Evolutionary conservation across 2,888 invertebrate species (phyloP).

Genomic region (Lordiphosa andalusiaca): DNA sequence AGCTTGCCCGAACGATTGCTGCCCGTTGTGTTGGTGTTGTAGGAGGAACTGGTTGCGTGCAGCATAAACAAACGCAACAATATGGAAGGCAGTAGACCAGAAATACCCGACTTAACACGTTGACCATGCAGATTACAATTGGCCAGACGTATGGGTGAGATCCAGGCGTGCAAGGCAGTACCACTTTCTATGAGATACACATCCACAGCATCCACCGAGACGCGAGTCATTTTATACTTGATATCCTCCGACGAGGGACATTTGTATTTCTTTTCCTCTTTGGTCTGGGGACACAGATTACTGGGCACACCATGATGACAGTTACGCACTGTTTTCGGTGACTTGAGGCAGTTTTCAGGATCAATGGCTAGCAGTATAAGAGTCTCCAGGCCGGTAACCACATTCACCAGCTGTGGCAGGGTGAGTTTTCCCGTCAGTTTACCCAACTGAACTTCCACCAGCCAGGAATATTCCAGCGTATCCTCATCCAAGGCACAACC

Average conservation of each 20-base stretch:
- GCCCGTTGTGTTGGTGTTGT: slow-evolving; percentile 85
- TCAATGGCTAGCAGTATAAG: slow-evolving; percentile 91
- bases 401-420: slow-evolving; percentile 92
- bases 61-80: slow-evolving; percentile 85
- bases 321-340: slow-evolving; percentile 88
- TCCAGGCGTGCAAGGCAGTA: slow-evolving; percentile 92
- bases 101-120: slow-evolving; percentile 93
- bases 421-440: slow-evolving; percentile 95
- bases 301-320: slow-evolving; percentile 90
- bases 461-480: slow-evolving; percentile 98
- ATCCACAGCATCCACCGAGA: slow-evolving; percentile 93
- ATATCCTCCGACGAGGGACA: slow-evolving; percentile 91
- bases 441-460: slow-evolving; percentile 96
- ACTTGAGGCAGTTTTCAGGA: slow-evolving; percentile 93
- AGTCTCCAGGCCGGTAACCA: slow-evolving; percentile 93
- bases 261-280: slow-evolving; percentile 86
- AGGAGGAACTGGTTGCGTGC: slow-evolving; percentile 81
- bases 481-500: slow-evolving; percentile 95
- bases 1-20: slow-evolving; percentile 80
- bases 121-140: slow-evolving; percentile 97
- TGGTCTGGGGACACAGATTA: slow-evolving; percentile 85
- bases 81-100: slow-evolving; percentile 90
- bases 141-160: slow-evolving; percentile 92
- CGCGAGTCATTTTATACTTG: slow-evolving; percentile 95
- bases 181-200: slow-evolving; percentile 94